Conservation (phyloP, 2,797 vertebrate species). For the Emydoidea blandingii region DNA sequence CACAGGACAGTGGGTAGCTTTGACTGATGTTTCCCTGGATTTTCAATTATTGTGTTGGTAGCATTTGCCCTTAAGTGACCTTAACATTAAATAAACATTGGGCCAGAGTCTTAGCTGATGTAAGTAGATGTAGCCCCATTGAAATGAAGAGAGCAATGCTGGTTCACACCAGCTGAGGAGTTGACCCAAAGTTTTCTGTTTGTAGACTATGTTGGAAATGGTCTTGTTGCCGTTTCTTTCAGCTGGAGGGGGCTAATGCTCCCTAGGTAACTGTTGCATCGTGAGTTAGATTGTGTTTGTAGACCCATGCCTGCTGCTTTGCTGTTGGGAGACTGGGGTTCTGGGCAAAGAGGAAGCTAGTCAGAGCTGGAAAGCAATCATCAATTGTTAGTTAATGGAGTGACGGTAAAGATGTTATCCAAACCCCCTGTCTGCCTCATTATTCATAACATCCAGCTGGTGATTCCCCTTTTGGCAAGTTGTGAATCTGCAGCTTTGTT, state of each 20-base stretch:
- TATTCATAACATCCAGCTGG: conserved; percentile 68
- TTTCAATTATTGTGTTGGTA: neutral
- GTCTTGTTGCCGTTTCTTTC: neutral
- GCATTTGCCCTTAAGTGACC: neutral
- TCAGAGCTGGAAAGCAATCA: conserved; percentile 44
- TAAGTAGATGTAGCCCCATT: neutral
- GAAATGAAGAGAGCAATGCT: neutral
- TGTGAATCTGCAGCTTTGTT: conserved; percentile 66
- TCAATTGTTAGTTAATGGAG: conserved; percentile 67
- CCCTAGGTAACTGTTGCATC: accelerated
- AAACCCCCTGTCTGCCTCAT: conserved; percentile 68
- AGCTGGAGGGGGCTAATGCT: accelerated
- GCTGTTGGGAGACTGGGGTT: accelerated
- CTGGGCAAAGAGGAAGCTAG: conserved; percentile 12
- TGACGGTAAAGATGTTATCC: conserved; percentile 71
- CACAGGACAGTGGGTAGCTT: neutral
- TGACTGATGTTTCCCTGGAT: accelerated
- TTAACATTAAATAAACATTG: accelerated
- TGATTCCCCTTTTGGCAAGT: conserved; percentile 67
- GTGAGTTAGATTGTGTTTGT: neutral
- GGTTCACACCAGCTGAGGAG: accelerated
- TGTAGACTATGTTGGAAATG: accelerated
- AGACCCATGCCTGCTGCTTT: accelerated
- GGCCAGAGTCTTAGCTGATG: neutral
- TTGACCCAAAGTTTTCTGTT: no score